phyloP scores from a whole-genome alignment of 30 jellyfish, hydroid and myxozoan genomes.

The Aurelia aurita complex sp. Pacific region DNA sequence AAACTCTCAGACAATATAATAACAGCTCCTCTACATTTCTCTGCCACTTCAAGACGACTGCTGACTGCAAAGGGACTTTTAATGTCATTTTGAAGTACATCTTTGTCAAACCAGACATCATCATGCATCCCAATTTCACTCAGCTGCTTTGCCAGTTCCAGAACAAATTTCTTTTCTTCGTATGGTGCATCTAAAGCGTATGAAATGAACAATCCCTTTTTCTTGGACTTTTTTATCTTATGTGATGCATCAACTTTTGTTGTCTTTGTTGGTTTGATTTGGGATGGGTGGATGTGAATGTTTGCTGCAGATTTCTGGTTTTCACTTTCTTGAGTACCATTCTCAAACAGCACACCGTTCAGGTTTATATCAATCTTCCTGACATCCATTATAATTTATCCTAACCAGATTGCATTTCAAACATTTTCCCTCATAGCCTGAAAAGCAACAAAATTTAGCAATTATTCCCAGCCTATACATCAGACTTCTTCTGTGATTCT shows the following conservation, averaged over 20 bases:
- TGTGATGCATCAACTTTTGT: background rate
- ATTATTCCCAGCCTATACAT: too few relatives aligned
- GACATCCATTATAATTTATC: too few relatives aligned
- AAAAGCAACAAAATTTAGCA: too few relatives aligned
- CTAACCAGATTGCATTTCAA: too few relatives aligned
- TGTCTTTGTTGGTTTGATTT: background rate
- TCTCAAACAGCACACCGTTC: too few relatives aligned
- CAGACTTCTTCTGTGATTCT: too few relatives aligned
- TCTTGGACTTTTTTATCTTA: conserved; percentile 16
- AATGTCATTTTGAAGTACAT: conserved; percentile 35
- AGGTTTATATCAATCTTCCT: too few relatives aligned
- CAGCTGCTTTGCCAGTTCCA: conserved; percentile 46
- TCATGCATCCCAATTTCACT: conserved; percentile 59
- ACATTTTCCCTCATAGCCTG: too few relatives aligned
- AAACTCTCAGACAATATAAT: conserved; percentile 40
- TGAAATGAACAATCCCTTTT: conserved; percentile 54
- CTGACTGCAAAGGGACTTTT: conserved; percentile 38
- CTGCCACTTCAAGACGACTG: conserved; percentile 62
- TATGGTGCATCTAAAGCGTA: conserved; percentile 44
- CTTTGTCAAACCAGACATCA: conserved; percentile 63
- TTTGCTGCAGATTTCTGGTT: too few relatives aligned
- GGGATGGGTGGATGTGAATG: too few relatives aligned
- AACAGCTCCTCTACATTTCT: conserved; percentile 64
- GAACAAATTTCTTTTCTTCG: conserved; percentile 53
- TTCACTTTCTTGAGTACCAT: too few relatives aligned